Base-by-base conservation (phyloP, 2,113 vertebrate genomes). In the Leuciscus idus region DNA sequence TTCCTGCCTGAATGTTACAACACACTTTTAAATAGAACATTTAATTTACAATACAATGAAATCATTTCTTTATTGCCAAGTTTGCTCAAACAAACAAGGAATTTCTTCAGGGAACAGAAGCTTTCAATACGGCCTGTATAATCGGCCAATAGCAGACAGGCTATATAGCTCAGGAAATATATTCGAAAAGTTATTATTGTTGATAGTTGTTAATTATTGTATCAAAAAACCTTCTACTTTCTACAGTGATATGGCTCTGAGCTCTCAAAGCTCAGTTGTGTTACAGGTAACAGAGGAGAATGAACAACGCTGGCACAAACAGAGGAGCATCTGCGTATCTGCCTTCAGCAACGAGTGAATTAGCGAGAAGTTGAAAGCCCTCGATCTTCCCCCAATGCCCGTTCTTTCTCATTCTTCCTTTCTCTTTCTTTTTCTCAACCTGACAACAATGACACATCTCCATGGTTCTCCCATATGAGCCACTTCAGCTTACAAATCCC, bases 401-500 rank as follows among this genome's bases (percentile, higher is more conserved):
- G 28, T 75, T 86, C 28, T 73, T 57, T 33, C 36, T 83, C 33
- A 80, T 70, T 81, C 62, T 66, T 59, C 43, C 68, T 87, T 36
- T 73, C 61, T 70, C 59, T 81, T 50, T 68, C 62, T 68, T 50
- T 90, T 77, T 9, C 43, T 46, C 11, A 73, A 33, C 13, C 21
- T 28, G 30, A 73, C 48, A 84, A 62, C 61, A 88, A 82, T 79
- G 26, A 28, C 55, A 73, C 48, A 84, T 86, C 72, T 84, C 81
- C 83, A 88, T 72, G 33, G 85, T 57, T 84, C 84, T 83, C 57
- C 39, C 57, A 57, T 86, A 48, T 80, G 85, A 84, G 81, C 73
- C 75, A 86, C 85, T 84, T 77, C 57, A 84, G 82, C 82, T 72
- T 76, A 85, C 64, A 88, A 88, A 85, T 83, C 83, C 75, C 73